Conservation (phyloP, 2,113 vertebrate species). For the Caranx melampygus region DNA sequence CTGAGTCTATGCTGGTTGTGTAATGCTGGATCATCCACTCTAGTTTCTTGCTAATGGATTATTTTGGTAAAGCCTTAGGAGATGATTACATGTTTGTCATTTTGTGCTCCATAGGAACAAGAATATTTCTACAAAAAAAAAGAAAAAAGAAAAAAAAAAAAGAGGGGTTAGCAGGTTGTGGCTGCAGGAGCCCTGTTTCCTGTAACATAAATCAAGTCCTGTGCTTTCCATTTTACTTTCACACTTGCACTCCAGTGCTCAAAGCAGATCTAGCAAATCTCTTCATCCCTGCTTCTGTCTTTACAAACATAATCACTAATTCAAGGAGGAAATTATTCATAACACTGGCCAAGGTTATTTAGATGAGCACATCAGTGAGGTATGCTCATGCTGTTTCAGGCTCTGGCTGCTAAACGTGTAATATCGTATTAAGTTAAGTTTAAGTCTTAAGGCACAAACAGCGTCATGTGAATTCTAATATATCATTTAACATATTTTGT, state of each 20-base stretch:
- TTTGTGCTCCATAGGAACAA: not conserved
- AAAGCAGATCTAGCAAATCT: conserved; percentile 55
- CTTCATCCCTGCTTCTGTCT: conserved; percentile 50
- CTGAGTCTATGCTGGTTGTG: no score
- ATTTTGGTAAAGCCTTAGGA: not conserved
- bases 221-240: conserved; percentile 49
- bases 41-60: not conserved
- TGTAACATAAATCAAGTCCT: not conserved
- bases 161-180: not conserved
- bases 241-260: conserved; percentile 38
- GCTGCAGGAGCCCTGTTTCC: conserved; percentile 7
- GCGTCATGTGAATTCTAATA: not conserved
- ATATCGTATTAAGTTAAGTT: conserved; percentile 15
- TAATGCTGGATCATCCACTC: not conserved
- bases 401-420: conserved; percentile 2
- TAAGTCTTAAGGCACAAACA: conserved; percentile 1
- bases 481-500: not conserved
- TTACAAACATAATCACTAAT: conserved; percentile 60
- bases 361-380: conserved; percentile 24
- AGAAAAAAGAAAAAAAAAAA: no score
- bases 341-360: conserved; percentile 54
- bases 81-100: not conserved
- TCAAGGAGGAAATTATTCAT: conserved; percentile 38
- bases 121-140: conserved; percentile 15
- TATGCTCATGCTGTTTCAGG: conserved; percentile 25